A percentile compares a stretch with the other conserved stretches of the same genome.
Evolutionary conservation across 2,113 vertebrate genomes (phyloP).

Genomic region (Sphaerodactylus townsendi): DNA sequence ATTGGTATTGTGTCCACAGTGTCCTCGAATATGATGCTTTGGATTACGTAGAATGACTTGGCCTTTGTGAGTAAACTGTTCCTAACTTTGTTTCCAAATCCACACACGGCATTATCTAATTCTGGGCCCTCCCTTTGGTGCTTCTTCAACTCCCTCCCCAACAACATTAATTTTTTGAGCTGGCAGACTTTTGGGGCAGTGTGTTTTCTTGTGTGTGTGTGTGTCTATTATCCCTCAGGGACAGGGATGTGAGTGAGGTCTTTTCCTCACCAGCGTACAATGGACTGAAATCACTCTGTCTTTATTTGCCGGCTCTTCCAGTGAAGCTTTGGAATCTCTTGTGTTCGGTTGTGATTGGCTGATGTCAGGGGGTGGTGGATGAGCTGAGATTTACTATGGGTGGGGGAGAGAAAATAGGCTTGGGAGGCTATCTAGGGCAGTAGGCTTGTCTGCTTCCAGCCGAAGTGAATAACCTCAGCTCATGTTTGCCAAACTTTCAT

Average conservation of each 20-base stretch:
- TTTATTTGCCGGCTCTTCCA: neutral
- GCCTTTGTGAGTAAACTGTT: neutral
- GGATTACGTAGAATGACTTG: neutral
- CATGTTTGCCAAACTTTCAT: constrained; percentile 33
- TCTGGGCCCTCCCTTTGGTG: neutral
- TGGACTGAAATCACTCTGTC: neutral
- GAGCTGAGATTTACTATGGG: neutral
- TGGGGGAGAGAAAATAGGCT: constrained; percentile 1
- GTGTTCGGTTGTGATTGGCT: neutral
- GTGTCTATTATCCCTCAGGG: neutral
- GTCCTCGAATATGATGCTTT: neutral
- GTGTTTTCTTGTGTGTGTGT: no score
- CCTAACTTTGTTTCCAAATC: neutral
- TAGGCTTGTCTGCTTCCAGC: constrained; percentile 36
- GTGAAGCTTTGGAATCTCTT: neutral
- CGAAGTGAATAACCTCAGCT: constrained; percentile 31
- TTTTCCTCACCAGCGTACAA: neutral
- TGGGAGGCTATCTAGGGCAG: constrained; percentile 3
- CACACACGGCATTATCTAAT: neutral
- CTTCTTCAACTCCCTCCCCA: neutral
- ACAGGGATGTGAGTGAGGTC: neutral
- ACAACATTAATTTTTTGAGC: neutral
- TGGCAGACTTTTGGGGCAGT: neutral
- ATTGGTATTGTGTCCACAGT: no score
- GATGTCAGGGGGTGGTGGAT: neutral